Percentiles rank a stretch among this genome's conserved stretches.
Conservation (phyloP, 2,797 vertebrate species). For the Sebastes diaconus region DNA sequence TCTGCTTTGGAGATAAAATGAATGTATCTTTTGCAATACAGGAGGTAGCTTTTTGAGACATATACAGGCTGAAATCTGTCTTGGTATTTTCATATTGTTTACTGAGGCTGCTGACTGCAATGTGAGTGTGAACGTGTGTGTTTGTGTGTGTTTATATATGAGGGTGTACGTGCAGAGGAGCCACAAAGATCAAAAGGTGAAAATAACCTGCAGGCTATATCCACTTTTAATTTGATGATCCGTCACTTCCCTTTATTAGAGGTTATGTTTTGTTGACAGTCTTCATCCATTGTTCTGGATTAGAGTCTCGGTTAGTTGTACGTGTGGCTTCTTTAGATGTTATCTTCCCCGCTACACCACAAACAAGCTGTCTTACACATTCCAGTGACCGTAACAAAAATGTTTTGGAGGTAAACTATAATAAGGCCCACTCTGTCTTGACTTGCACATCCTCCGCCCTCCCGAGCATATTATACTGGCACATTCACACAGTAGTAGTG, state of each 20-base stretch:
- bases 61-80: background rate
- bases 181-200: background rate
- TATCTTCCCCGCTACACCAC: background rate
- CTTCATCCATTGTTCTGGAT: background rate
- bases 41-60: background rate
- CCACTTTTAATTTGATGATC: conserved; percentile 16
- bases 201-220: conserved; percentile 14
- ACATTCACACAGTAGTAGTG: background rate
- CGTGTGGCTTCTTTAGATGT: background rate
- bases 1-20: background rate
- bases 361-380: conserved; percentile 32
- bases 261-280: conserved; percentile 2
- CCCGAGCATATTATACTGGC: background rate
- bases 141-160: background rate
- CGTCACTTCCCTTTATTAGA: conserved; percentile 16
- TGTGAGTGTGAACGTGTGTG: background rate
- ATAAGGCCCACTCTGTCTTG: conserved; percentile 52
- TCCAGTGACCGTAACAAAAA: conserved; percentile 32
- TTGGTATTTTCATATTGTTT: background rate
- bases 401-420: conserved; percentile 40
- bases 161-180: background rate
- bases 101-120: background rate
- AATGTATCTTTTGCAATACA: background rate
- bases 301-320: background rate
- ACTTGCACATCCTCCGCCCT: conserved; percentile 47